Conservation (phyloP, 2,888 invertebrate species). For the Coleophora flavipennella region DNA sequence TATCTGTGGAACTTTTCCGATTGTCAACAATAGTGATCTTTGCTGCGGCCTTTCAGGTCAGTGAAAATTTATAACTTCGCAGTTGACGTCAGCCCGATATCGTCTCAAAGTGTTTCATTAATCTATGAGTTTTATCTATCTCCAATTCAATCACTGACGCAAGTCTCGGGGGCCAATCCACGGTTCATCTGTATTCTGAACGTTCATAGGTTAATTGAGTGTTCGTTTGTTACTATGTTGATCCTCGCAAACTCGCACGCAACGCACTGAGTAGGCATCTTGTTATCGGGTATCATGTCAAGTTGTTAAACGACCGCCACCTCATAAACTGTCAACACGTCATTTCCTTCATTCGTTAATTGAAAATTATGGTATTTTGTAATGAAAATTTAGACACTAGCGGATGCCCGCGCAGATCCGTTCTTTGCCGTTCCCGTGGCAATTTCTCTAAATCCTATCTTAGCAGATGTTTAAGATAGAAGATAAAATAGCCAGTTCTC, state of each 20-base stretch:
- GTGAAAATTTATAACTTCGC: conserved; percentile 40
- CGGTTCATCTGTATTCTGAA: conserved; percentile 44
- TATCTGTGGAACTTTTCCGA: not conserved
- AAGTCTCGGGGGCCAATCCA: conserved; percentile 35
- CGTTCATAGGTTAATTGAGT: conserved; percentile 39
- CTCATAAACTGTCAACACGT: conserved; percentile 21
- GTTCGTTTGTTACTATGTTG: conserved; percentile 12
- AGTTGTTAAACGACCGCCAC: conserved; percentile 24
- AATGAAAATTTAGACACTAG: too few relatives aligned
- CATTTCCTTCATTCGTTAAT: conserved; percentile 13
- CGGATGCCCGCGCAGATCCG: too few relatives aligned
- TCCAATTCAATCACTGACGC: conserved; percentile 49
- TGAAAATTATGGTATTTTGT: too few relatives aligned
- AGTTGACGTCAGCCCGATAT: conserved; percentile 29
- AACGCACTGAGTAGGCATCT: too few relatives aligned
- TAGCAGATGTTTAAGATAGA: too few relatives aligned
- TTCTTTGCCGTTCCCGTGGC: too few relatives aligned
- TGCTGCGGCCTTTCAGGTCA: conserved; percentile 26
- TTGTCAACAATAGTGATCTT: too few relatives aligned
- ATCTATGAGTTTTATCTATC: conserved; percentile 19
- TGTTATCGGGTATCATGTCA: conserved; percentile 25
- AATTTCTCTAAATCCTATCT: too few relatives aligned
- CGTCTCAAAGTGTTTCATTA: too few relatives aligned
- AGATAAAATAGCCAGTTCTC: too few relatives aligned
- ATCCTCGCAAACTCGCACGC: conserved; percentile 14